These are phyloP conservation scores for Holothuria scabra DNA, from an alignment of 53 echinoderm and acorn worm genomes.

Conservation along the genomic window DNA sequence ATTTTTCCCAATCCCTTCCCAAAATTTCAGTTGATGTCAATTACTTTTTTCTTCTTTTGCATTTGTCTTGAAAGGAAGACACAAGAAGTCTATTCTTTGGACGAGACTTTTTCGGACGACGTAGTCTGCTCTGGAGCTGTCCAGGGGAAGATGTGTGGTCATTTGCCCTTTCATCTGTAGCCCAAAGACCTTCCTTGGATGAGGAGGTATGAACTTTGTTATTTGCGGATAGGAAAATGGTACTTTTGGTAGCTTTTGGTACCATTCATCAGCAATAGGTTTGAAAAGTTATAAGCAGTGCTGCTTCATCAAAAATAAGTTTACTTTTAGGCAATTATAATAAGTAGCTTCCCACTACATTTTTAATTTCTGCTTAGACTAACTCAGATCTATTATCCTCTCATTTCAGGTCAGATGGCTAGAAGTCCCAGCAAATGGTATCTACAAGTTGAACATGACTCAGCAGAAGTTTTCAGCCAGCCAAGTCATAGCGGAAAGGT, in stretches of 20 bases:
- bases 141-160: constrained; percentile 1
- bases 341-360: no score
- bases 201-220: not conserved
- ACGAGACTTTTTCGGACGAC: constrained; percentile 83
- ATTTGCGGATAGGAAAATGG: no score
- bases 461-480: not conserved
- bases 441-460: constrained; percentile 60
- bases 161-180: constrained; percentile 79
- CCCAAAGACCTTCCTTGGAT: constrained; percentile 11
- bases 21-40: no score
- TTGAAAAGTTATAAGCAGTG: no score
- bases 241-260: no score
- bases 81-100: constrained; percentile 71
- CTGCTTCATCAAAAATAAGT: no score
- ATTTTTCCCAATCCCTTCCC: no score
- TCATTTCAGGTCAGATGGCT: constrained; percentile 54
- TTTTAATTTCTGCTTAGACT: not conserved
- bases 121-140: constrained; percentile 76
- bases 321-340: not conserved
- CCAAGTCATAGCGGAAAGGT: constrained; percentile 43
- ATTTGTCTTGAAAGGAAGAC: not conserved
- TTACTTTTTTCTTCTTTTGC: no score
- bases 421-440: constrained; percentile 87
- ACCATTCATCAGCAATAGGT: no score
- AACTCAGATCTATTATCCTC: not conserved